A percentile compares a stretch with the other conserved stretches of the same genome.
These are phyloP conservation scores for Meandrina meandrites DNA, from an alignment of 92 coral and sea anemone species.

Conservation along the genomic window DNA sequence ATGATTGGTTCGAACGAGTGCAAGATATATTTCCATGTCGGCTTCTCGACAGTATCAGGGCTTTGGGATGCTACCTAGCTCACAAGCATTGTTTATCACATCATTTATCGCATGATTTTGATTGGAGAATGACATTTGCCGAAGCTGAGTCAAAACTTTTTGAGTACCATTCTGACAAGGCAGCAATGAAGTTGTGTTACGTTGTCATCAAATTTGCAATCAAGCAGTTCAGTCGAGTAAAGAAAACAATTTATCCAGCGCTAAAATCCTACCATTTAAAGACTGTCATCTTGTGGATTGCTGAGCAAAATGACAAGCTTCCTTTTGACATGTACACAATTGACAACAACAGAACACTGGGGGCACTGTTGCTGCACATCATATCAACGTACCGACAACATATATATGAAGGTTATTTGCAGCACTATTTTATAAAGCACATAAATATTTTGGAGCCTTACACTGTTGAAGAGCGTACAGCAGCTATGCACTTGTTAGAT, in stretches of 20 bases:
- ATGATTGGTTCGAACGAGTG: slow-evolving; percentile 13
- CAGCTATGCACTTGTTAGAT: slow-evolving; percentile 29
- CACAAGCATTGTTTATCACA: slow-evolving; percentile 23
- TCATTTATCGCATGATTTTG: slow-evolving; percentile 28
- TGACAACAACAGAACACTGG: slow-evolving; percentile 18
- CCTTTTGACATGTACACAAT: slow-evolving; percentile 26
- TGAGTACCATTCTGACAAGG: slow-evolving; percentile 32
- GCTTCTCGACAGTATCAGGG: slow-evolving; percentile 27
- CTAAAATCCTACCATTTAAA: slow-evolving; percentile 28
- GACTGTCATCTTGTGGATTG: slow-evolving; percentile 29
- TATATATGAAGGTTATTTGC: slow-evolving; percentile 20
- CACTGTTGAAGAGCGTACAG: slow-evolving; percentile 9
- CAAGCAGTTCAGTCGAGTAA: slow-evolving; percentile 21
- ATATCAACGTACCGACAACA: slow-evolving; percentile 27
- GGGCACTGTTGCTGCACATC: slow-evolving; percentile 3
- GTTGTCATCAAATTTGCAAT: slow-evolving; percentile 34
- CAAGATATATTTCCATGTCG: slow-evolving; percentile 7
- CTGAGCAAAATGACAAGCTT: slow-evolving; percentile 16
- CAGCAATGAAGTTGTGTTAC: slow-evolving; percentile 24
- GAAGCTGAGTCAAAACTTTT: slow-evolving; percentile 33
- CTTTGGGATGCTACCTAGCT: slow-evolving; percentile 12
- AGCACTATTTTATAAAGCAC: slow-evolving; percentile 20
- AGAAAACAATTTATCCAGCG: slow-evolving; percentile 22
- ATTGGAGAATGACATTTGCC: slow-evolving; percentile 36
- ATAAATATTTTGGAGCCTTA: slow-evolving; percentile 30